These are phyloP conservation scores for Ceratina calcarata DNA, from an alignment of 1,140 invertebrate species.

Conservation along the genomic window DNA sequence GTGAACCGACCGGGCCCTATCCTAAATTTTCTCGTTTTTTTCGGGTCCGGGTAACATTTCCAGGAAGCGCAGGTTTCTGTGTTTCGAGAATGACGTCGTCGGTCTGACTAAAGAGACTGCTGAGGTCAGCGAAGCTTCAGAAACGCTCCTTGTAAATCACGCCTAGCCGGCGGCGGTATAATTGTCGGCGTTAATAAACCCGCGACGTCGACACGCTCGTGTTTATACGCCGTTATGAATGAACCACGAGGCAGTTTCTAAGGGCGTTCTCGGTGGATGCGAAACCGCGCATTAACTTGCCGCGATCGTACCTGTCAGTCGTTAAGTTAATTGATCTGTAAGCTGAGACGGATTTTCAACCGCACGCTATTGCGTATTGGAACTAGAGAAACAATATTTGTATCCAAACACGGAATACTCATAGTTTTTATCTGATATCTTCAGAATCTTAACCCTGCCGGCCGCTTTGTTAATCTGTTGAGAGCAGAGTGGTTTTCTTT, in stretches of 20 bases:
- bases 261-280: constrained; percentile 50
- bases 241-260: constrained; percentile 31
- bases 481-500: background rate
- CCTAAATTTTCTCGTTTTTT: constrained; percentile 29
- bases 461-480: too few species aligned
- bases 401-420: background rate
- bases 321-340: constrained; percentile 71
- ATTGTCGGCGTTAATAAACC: constrained; percentile 73
- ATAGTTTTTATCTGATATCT: too few species aligned
- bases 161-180: constrained; percentile 65
- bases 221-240: constrained; percentile 58
- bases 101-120: constrained; percentile 16
- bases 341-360: constrained; percentile 55
- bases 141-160: constrained; percentile 71
- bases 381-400: background rate
- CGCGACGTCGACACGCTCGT: constrained; percentile 63
- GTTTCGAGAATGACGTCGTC: constrained; percentile 19
- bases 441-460: too few species aligned
- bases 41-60: constrained; percentile 16
- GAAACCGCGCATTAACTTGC: constrained; percentile 45
- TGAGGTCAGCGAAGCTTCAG: constrained; percentile 52
- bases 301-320: constrained; percentile 52
- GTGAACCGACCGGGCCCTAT: background rate
- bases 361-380: constrained; percentile 38
- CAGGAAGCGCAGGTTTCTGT: constrained; percentile 34